A percentile compares a stretch with the other conserved stretches of the same genome.
phyloP scores from a whole-genome alignment of 2,113 vertebrate genomes.

The Irena cyanogastra region DNA sequence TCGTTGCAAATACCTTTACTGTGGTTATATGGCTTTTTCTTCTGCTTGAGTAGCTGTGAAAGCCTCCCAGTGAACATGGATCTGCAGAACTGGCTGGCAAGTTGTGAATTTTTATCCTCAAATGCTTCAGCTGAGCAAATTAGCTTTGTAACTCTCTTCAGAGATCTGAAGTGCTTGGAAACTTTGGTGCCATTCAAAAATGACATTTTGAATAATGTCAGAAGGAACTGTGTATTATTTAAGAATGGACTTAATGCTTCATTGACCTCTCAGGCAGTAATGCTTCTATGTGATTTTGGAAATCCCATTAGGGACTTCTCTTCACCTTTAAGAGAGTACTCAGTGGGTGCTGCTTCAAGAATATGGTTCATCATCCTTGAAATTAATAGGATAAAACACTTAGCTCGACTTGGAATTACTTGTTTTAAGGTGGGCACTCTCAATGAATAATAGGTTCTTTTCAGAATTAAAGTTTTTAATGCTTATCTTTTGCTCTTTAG shows the following conservation, averaged over 20 bases:
- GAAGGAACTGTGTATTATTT: not conserved
- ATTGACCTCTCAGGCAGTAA: not conserved
- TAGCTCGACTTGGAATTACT: not conserved
- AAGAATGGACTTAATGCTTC: constrained; percentile 31
- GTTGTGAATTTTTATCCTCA: not conserved
- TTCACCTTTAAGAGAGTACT: constrained; percentile 3
- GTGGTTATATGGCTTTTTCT: not conserved
- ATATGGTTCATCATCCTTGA: not conserved
- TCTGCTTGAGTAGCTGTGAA: not conserved
- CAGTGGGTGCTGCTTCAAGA: not conserved
- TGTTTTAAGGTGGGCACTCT: not conserved
- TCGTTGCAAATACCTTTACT: not conserved
- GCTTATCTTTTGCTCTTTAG: not conserved
- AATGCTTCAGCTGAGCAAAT: not conserved
- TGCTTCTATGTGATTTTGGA: not conserved
- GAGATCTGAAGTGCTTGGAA: constrained; percentile 10
- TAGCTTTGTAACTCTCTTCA: constrained; percentile 20
- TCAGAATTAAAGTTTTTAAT: not conserved
- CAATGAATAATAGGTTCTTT: not conserved
- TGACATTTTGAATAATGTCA: constrained; percentile 33
- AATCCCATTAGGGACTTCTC: constrained; percentile 12
- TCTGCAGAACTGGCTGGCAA: not conserved
- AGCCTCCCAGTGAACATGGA: not conserved
- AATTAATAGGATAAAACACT: not conserved
- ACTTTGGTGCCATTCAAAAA: constrained; percentile 16